These are phyloP conservation scores for Drosophila orosa DNA, from an alignment of 1,140 invertebrate genomes.

Conservation along the genomic window DNA sequence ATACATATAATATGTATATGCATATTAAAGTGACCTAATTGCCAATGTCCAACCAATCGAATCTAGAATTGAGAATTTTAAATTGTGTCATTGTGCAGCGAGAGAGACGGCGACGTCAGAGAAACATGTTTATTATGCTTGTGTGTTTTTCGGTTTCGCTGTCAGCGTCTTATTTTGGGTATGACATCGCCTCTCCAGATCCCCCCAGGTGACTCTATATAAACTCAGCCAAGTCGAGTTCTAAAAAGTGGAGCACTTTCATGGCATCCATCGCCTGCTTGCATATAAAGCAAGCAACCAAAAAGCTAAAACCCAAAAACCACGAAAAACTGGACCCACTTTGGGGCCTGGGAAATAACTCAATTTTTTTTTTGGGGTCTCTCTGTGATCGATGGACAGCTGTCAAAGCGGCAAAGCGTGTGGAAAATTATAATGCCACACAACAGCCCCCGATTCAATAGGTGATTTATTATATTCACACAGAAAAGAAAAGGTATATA, in stretches of 20 bases:
- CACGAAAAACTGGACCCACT: conserved; percentile 29
- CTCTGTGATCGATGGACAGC: conserved; percentile 42
- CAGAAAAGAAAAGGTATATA: background rate
- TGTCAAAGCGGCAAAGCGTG: conserved; percentile 33
- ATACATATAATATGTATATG: conserved; percentile 16
- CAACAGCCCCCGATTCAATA: conserved; percentile 16
- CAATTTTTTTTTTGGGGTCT: conserved; percentile 34
- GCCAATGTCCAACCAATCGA: conserved; percentile 50
- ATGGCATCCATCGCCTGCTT: conserved; percentile 36
- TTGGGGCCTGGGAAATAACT: conserved; percentile 30
- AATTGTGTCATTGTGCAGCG: conserved; percentile 67
- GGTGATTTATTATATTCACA: conserved; percentile 31
- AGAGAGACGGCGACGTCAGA: conserved; percentile 19
- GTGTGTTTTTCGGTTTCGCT: conserved; percentile 32
- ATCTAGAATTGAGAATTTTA: conserved; percentile 39
- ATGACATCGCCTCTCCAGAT: conserved; percentile 29
- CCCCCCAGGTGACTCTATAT: conserved; percentile 33
- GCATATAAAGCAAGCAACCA: conserved; percentile 44
- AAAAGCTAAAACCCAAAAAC: conserved; percentile 15
- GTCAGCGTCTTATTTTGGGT: conserved; percentile 51
- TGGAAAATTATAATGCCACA: conserved; percentile 43
- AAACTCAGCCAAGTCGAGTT: conserved; percentile 16
- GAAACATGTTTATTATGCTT: conserved; percentile 54
- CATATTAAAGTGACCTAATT: conserved; percentile 79
- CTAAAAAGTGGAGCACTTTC: conserved; percentile 57